phyloP scores from a whole-genome alignment of 2,888 invertebrate genomes.

The Erebia aethiops region DNA sequence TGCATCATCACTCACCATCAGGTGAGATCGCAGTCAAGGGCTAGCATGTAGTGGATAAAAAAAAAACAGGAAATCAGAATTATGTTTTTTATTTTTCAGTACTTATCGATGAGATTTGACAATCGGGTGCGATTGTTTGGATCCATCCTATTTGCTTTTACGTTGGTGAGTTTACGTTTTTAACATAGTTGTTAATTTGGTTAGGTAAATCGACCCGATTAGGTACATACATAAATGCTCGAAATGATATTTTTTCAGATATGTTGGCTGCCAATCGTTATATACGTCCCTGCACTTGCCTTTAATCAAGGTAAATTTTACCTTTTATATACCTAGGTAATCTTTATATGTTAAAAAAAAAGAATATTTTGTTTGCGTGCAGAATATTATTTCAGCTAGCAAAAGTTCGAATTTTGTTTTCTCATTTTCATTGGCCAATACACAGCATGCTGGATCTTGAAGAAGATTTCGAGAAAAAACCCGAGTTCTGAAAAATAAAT shows the following conservation, averaged over 20 bases:
- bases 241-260: constrained; percentile 75
- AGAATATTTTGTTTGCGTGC: no score
- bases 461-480: no score
- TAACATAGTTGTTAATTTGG: not conserved
- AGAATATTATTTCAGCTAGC: no score
- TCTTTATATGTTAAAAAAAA: no score
- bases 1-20: no score
- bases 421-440: no score
- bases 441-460: no score
- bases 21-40: no score
- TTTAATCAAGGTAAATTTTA: constrained; percentile 88
- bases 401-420: no score
- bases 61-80: not conserved
- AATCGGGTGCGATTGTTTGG: constrained; percentile 87
- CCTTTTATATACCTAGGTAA: not conserved
- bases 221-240: not conserved
- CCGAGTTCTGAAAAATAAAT: no score
- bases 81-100: constrained; percentile 78
- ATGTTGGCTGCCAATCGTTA: constrained; percentile 90
- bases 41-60: no score
- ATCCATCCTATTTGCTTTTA: constrained; percentile 86
- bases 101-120: constrained; percentile 88
- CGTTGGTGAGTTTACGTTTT: constrained; percentile 82
- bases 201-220: not conserved
- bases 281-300: constrained; percentile 90